Conservation (phyloP, 2,113 vertebrate species). For the Trogon melanurus region DNA sequence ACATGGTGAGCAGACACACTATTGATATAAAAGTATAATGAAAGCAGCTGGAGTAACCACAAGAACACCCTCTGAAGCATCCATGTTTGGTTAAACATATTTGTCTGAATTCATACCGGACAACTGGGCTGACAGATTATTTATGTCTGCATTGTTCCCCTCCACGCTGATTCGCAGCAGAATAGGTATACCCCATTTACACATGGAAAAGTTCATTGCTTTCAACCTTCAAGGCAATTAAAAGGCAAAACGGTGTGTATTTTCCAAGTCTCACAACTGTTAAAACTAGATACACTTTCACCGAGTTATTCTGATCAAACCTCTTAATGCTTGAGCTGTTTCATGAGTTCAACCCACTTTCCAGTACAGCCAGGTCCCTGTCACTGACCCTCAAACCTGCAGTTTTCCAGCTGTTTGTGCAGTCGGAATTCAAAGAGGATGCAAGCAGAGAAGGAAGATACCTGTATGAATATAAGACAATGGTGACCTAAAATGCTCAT, state of each 20-base stretch:
- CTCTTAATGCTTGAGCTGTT: background rate
- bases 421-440: background rate
- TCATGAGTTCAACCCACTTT: background rate
- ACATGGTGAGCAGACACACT: constrained; percentile 61
- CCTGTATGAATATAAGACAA: background rate
- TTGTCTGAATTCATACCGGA: constrained; percentile 53
- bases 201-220: background rate
- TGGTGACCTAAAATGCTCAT: background rate
- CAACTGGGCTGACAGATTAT: constrained; percentile 40
- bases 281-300: background rate
- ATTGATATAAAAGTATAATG: constrained; percentile 50
- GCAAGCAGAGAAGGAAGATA: background rate
- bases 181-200: background rate
- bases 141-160: constrained; percentile 8
- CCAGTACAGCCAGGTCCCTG: background rate
- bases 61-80: constrained; percentile 48
- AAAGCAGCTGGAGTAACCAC: constrained; percentile 55
- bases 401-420: background rate
- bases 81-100: constrained; percentile 32
- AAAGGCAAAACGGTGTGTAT: background rate
- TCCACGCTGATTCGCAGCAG: background rate
- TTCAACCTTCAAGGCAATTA: background rate
- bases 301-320: background rate
- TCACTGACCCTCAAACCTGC: background rate
- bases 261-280: background rate